Conservation (phyloP, 2,888 invertebrate species). For the Tetragonula carbonaria region DNA sequence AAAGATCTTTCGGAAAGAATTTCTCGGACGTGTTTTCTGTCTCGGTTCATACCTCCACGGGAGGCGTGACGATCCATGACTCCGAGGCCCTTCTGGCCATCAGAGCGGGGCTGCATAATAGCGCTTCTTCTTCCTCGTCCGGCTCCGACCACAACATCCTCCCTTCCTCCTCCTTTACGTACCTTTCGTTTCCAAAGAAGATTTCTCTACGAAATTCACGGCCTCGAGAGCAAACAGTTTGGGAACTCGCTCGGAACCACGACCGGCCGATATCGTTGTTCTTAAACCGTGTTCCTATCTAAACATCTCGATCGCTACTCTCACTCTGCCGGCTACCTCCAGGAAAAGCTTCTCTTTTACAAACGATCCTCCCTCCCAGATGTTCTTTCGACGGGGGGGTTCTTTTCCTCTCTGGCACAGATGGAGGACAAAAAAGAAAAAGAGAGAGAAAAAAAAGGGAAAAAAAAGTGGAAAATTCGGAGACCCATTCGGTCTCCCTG, state of each 20-base stretch:
- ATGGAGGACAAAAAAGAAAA: not conserved
- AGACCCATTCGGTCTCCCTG: constrained; percentile 69
- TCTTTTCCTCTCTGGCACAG: constrained; percentile 1
- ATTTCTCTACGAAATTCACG: not conserved
- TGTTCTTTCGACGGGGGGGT: not conserved
- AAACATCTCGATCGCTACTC: constrained; percentile 19
- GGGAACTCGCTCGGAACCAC: constrained; percentile 9
- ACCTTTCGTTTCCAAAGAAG: not conserved
- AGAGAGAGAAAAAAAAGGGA: not conserved
- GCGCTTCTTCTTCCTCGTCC: constrained; percentile 92
- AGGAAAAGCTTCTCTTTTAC: too few relatives aligned
- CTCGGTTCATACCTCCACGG: constrained; percentile 89
- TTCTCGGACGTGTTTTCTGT: not conserved
- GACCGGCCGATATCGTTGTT: constrained; percentile 3
- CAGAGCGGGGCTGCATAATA: constrained; percentile 94
- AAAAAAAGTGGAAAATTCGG: constrained; percentile 36
- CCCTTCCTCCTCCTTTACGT: not conserved
- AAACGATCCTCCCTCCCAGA: not conserved
- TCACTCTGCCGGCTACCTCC: not conserved
- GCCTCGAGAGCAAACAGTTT: not conserved
- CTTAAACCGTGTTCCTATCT: not conserved
- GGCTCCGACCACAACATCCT: constrained; percentile 92
- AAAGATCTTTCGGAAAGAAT: not conserved
- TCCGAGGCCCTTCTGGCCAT: constrained; percentile 94
- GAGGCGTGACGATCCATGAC: constrained; percentile 95